Evolutionary conservation across 2,888 invertebrate genomes (phyloP).

Genomic region (Cosmorhoe ocellata): DNA sequence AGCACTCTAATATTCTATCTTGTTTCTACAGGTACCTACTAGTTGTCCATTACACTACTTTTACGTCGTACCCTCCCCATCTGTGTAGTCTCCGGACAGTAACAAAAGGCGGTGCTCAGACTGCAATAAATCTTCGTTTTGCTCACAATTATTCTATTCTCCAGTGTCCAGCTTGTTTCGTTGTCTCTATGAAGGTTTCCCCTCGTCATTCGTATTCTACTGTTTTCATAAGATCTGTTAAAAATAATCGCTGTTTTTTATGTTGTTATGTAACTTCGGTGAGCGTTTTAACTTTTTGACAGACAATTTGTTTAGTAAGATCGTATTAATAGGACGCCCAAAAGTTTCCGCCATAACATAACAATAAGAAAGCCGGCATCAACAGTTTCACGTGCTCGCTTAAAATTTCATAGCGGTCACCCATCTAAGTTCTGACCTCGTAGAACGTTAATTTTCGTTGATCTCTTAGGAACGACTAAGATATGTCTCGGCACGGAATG

Average conservation of each 20-base stretch:
- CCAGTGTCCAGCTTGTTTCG: constrained; percentile 57
- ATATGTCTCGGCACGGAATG: too few relatives aligned
- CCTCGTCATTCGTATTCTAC: constrained; percentile 11
- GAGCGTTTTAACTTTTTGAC: background rate
- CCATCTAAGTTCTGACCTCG: too few relatives aligned
- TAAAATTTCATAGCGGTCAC: too few relatives aligned
- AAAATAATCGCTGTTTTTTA: background rate
- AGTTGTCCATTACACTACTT: constrained; percentile 21
- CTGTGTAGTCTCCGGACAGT: constrained; percentile 22
- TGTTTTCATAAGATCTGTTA: constrained; percentile 1
- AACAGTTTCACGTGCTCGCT: too few relatives aligned
- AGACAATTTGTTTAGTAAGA: too few relatives aligned
- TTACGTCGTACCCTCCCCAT: constrained; percentile 12
- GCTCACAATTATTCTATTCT: constrained; percentile 60
- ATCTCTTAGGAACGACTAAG: too few relatives aligned
- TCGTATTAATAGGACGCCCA: too few relatives aligned
- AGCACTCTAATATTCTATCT: constrained; percentile 11
- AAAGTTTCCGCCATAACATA: too few relatives aligned
- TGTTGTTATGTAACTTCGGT: background rate
- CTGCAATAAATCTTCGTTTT: constrained; percentile 60
- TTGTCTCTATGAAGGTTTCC: constrained; percentile 41
- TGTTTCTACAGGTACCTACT: background rate
- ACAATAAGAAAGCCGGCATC: too few relatives aligned
- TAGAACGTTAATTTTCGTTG: too few relatives aligned
- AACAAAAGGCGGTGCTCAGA: constrained; percentile 25